Evolutionary conservation across 2,888 invertebrate genomes (phyloP), one percentile per base, ranked within the genome.

Genomic region (Oscheius sp.): DNA sequence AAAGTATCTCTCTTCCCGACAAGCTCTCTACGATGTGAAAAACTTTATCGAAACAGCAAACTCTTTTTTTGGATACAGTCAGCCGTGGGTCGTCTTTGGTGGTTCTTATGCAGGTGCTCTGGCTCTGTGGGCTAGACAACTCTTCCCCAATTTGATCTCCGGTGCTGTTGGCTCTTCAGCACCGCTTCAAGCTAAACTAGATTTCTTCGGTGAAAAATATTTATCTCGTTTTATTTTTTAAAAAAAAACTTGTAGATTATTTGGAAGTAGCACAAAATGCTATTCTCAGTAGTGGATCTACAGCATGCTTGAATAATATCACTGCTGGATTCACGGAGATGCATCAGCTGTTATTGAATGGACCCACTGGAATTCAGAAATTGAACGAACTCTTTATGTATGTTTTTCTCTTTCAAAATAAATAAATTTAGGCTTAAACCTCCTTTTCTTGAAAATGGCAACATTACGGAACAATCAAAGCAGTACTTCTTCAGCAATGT

Each of bases 71-170:
- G 66, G 73, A 39, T 74, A 53, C 27, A 75, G 84, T 76, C 84
- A 87, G 0, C 93, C 92, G 87, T 95, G 95, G 94, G 92, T 96
- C 74, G 92, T 92, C 0, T 96, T 96, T 87, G 96, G 96, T 15
- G 96, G 96, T 2, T 95, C 95, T 0, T 78, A 75, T 50, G 75
- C 76, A 15, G 87, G 95, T 0, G 92, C 93, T 0, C 88, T 96
- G 80, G 93, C 95, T 2, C 95, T 95, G 3, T 96, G 96, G 96
- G 87, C 87, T 70, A 82, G 95, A 53, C 88, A 91, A 61, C 95
- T 94, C 87, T 96, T 94, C 88, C 94, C 96, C 2, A 88, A 89
- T 88, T 89, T 95, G 25, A 91, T 95, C 0, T 89, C 92, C 86
- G 95, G 92, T 0, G 91, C 95, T 3, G 91, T 96, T 57, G 94